Evolutionary conservation across 2,888 invertebrate genomes (phyloP).

Genomic region (Drosophila quinaria): DNA sequence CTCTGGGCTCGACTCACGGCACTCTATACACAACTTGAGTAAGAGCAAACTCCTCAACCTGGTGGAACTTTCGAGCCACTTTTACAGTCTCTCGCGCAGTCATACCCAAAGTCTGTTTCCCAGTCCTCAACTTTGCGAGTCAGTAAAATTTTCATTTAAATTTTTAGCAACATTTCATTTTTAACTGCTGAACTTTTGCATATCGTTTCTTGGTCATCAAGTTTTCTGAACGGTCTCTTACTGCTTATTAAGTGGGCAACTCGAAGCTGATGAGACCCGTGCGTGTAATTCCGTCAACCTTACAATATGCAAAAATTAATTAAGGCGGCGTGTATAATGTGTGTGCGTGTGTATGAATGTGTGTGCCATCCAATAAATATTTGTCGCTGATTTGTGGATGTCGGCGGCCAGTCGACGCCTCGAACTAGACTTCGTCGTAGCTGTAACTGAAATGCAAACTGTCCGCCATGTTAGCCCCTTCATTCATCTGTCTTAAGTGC

Average conservation of each 20-base stretch:
- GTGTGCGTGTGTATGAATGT: constrained; percentile 1
- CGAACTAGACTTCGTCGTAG: constrained; percentile 34
- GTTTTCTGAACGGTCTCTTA: constrained; percentile 32
- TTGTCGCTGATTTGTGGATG: constrained; percentile 75
- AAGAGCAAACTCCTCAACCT: constrained; percentile 29
- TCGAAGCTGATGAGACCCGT: constrained; percentile 40
- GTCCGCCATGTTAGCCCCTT: constrained; percentile 78
- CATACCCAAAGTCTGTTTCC: constrained; percentile 38
- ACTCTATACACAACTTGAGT: constrained; percentile 41
- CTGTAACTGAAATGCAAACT: constrained; percentile 57
- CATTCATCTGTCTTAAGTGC: constrained; percentile 80
- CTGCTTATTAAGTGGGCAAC: constrained; percentile 58
- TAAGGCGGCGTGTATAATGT: constrained; percentile 18
- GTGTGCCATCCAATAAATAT: constrained; percentile 58
- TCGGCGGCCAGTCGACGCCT: constrained; percentile 65
- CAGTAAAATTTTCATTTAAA: constrained; percentile 63
- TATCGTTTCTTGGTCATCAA: constrained; percentile 49
- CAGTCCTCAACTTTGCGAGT: constrained; percentile 29
- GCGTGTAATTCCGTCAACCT: constrained; percentile 32
- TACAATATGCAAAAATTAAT: constrained; percentile 55
- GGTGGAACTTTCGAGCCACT: constrained; percentile 55
- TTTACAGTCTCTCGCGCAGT: constrained; percentile 59
- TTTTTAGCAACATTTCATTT: constrained; percentile 79
- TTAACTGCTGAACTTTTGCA: constrained; percentile 78
- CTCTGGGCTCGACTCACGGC: constrained; percentile 19